These are phyloP conservation scores for Peromyscus nudipes DNA, from an alignment of 2,797 vertebrate species.

Conservation along the genomic window DNA sequence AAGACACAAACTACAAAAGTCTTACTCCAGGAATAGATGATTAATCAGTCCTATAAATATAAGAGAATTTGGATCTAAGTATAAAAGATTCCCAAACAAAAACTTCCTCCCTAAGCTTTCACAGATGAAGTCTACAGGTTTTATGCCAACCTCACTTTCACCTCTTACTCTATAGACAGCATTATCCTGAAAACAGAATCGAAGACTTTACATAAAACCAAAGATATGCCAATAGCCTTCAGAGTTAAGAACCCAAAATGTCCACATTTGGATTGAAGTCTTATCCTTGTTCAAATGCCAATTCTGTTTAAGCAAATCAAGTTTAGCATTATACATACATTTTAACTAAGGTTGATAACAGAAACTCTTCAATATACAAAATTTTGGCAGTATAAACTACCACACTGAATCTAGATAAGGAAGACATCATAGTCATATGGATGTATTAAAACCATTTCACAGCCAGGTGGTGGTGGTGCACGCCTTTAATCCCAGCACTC, in stretches of 20 bases:
- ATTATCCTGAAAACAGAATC: not conserved
- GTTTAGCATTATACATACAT: not conserved
- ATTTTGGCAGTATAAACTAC: not conserved
- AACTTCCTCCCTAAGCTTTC: not conserved
- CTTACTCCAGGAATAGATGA: not conserved
- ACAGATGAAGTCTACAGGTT: not conserved
- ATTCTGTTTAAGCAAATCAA: not conserved
- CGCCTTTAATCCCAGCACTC: no score
- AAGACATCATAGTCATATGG: not conserved
- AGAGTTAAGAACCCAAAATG: not conserved
- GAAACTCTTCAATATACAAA: not conserved
- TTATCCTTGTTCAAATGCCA: not conserved
- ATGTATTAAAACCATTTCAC: not conserved
- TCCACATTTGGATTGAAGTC: not conserved
- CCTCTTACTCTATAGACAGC: not conserved
- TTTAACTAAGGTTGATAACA: not conserved
- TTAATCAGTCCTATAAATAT: not conserved
- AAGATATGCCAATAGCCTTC: not conserved
- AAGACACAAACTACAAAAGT: not conserved
- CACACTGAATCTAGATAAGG: not conserved
- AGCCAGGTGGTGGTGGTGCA: no score
- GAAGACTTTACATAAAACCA: not conserved
- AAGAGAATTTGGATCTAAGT: not conserved
- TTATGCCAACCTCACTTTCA: not conserved
- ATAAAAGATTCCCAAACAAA: not conserved